These are phyloP conservation scores for Caenorhabditis sinica DNA, from an alignment of 2,888 invertebrate genomes.

Conservation along the genomic window DNA sequence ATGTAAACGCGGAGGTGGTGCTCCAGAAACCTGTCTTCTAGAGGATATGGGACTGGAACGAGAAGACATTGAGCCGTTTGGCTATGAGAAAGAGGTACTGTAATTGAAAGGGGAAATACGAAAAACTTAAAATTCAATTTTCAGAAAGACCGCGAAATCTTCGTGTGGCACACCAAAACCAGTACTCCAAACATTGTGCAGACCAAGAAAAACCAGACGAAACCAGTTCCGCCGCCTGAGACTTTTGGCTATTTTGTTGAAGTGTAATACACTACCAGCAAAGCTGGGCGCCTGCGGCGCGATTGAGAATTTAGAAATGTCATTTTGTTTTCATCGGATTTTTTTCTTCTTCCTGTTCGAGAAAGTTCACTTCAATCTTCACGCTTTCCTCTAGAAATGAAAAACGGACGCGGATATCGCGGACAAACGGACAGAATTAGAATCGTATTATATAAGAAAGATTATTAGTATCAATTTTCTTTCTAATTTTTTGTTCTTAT, in stretches of 20 bases:
- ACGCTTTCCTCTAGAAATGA: too few species aligned
- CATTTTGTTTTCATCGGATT: too few species aligned
- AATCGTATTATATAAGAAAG: too few species aligned
- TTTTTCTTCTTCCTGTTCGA: too few species aligned
- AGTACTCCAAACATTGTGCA: slow-evolving; percentile 51
- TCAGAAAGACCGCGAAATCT: slow-evolving; percentile 65
- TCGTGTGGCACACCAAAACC: slow-evolving; percentile 73
- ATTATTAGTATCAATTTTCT: too few species aligned
- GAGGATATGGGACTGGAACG: slow-evolving; percentile 71
- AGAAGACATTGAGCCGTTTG: slow-evolving; percentile 77
- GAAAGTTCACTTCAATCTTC: too few species aligned
- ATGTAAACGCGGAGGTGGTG: slow-evolving; percentile 73
- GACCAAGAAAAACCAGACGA: slow-evolving; percentile 48
- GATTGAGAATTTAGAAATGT: too few species aligned
- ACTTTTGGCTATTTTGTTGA: slow-evolving; percentile 56
- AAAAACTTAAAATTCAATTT: slow-evolving; percentile 13
- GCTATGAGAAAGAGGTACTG: slow-evolving; percentile 61
- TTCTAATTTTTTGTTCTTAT: background rate
- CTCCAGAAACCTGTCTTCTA: slow-evolving; percentile 78
- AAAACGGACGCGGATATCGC: too few species aligned
- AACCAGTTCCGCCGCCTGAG: slow-evolving; percentile 20
- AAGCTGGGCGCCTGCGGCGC: too few species aligned
- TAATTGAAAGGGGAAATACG: background rate
- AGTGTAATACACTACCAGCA: slow-evolving; percentile 3
- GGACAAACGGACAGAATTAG: too few species aligned